Evolutionary conservation across 2,797 vertebrate species (phyloP).

Genomic region (Aselliscus stoliczkanus): DNA sequence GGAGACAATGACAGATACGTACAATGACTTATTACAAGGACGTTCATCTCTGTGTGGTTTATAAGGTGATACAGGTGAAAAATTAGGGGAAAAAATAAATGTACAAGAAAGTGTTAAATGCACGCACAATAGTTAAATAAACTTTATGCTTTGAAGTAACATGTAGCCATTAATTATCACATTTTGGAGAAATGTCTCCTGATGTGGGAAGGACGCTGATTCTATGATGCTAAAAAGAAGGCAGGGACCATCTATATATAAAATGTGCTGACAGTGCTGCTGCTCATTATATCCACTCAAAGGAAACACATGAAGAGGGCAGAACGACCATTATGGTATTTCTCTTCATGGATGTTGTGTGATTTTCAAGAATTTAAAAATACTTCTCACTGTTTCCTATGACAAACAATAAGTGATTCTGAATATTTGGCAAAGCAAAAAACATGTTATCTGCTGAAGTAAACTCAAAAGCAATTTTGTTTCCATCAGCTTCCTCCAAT

Average conservation of each 20-base stretch:
- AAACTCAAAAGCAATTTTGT: not conserved
- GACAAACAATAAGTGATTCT: not conserved
- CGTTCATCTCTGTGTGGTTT: not conserved
- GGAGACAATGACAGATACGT: not conserved
- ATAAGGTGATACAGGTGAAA: not conserved
- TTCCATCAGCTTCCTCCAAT: not conserved
- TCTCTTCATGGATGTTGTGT: not conserved
- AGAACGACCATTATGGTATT: not conserved
- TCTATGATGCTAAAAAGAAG: not conserved
- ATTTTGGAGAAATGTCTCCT: not conserved
- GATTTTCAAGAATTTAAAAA: not conserved
- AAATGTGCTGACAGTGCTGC: not conserved
- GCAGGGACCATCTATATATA: not conserved
- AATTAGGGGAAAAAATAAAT: not conserved
- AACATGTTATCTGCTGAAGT: not conserved
- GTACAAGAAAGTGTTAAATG: not conserved
- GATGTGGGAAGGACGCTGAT: not conserved
- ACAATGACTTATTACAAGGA: not conserved
- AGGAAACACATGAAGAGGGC: not conserved
- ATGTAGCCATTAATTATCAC: not conserved
- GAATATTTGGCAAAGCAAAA: not conserved
- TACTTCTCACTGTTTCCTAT: not conserved
- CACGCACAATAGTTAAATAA: not conserved
- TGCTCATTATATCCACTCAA: not conserved
- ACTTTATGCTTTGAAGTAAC: conserved; percentile 10